These are phyloP conservation scores for Mermis nigrescens DNA, from an alignment of 2,888 invertebrate genomes.

Conservation along the genomic window DNA sequence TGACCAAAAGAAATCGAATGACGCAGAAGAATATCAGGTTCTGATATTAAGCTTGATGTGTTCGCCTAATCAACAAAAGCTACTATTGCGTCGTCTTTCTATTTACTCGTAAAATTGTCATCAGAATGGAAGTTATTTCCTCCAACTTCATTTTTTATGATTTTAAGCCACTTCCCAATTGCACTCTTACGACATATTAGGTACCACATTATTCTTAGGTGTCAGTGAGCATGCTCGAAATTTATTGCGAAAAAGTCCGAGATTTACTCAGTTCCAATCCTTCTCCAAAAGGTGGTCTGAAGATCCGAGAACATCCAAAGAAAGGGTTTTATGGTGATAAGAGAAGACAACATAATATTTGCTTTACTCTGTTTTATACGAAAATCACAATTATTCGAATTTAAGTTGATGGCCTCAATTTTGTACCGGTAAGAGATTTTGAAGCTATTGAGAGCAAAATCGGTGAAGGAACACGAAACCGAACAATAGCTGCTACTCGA, in stretches of 20 bases:
- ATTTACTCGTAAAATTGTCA: no score
- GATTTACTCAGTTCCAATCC: slow-evolving; percentile 35
- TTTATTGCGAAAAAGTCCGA: slow-evolving; percentile 42
- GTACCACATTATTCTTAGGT: slow-evolving; percentile 1
- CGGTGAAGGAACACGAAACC: slow-evolving; percentile 40
- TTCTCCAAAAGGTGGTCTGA: slow-evolving; percentile 36
- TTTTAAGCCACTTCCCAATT: not conserved
- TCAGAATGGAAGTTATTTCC: no score
- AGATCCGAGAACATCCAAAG: slow-evolving; percentile 41
- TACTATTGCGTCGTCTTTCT: no score
- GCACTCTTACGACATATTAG: not conserved
- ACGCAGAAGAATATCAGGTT: slow-evolving; percentile 33
- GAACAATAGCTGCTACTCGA: slow-evolving; percentile 42
- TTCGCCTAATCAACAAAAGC: no score
- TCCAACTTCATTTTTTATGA: not conserved
- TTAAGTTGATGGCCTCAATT: slow-evolving; percentile 39
- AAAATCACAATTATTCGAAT: slow-evolving; percentile 8
- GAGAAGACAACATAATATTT: slow-evolving; percentile 4
- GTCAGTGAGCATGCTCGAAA: slow-evolving; percentile 39
- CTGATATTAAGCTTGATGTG: not conserved
- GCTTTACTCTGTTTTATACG: slow-evolving; percentile 1
- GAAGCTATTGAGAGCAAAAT: slow-evolving; percentile 39
- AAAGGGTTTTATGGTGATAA: slow-evolving; percentile 41
- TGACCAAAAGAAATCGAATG: slow-evolving; percentile 32
- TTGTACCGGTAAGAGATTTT: slow-evolving; percentile 35